Evolutionary conservation across 1,140 invertebrate species (phyloP).

Genomic region (Teleopsis dalmanni): DNA sequence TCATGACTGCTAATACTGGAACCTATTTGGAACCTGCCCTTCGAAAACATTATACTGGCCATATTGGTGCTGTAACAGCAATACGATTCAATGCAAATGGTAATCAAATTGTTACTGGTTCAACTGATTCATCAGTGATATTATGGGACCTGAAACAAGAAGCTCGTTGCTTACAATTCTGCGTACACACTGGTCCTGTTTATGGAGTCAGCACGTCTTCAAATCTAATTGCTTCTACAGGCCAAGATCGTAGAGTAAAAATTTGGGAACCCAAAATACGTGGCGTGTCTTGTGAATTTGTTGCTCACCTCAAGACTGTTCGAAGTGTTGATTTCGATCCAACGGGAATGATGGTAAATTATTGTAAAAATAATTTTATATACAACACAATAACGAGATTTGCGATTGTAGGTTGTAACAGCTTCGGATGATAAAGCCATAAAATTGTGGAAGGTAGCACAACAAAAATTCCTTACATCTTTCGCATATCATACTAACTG

Average conservation of each 20-base stretch:
- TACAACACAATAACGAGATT: neutral
- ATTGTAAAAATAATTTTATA: neutral
- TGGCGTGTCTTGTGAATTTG: constrained; percentile 66
- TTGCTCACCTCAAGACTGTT: constrained; percentile 69
- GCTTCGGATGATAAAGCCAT: constrained; percentile 84
- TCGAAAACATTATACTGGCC: constrained; percentile 72
- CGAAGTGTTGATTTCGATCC: constrained; percentile 72
- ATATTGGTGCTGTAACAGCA: constrained; percentile 63
- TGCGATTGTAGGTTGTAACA: constrained; percentile 57
- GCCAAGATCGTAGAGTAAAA: constrained; percentile 72
- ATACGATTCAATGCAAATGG: constrained; percentile 69
- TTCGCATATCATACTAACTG: constrained; percentile 79
- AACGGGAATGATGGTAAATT: constrained; percentile 57
- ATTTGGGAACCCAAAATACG: constrained; percentile 78
- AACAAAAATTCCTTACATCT: constrained; percentile 69
- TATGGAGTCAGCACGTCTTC: constrained; percentile 67
- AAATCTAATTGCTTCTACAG: constrained; percentile 72
- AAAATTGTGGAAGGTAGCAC: constrained; percentile 62
- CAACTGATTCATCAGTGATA: constrained; percentile 67
- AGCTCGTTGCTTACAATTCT: constrained; percentile 59
- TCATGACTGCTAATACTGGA: too few relatives aligned
- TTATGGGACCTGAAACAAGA: constrained; percentile 65
- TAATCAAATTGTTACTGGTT: constrained; percentile 68
- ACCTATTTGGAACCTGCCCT: constrained; percentile 63
- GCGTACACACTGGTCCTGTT: constrained; percentile 57